Evolutionary conservation across 2,113 vertebrate species (phyloP).

Genomic region (Anolis sagrei): DNA sequence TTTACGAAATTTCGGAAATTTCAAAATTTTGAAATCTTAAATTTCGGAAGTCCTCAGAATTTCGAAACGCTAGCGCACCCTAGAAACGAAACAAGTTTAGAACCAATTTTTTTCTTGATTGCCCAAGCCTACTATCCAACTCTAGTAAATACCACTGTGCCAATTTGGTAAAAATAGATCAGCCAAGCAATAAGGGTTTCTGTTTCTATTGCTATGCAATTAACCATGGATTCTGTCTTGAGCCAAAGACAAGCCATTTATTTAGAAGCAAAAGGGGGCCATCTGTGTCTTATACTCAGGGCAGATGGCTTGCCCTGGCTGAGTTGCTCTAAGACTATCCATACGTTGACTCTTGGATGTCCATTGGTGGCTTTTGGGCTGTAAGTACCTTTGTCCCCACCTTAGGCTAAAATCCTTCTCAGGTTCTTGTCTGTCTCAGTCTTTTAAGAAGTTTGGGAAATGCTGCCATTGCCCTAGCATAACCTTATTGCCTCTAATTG

Average conservation of each 20-base stretch:
- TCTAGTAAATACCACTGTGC: neutral
- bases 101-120: too few relatives aligned
- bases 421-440: neutral
- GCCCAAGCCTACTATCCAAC: too few relatives aligned
- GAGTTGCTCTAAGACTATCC: too few relatives aligned
- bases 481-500: constrained; percentile 22
- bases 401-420: neutral
- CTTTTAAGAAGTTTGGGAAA: neutral
- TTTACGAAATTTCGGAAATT: too few relatives aligned
- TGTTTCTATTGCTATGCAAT: neutral
- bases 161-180: neutral
- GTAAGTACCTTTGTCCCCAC: neutral
- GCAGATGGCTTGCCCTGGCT: neutral
- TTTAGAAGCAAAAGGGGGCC: neutral
- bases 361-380: too few relatives aligned
- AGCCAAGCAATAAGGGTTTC: neutral
- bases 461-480: neutral
- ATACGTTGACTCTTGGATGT: neutral
- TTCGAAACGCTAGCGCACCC: too few relatives aligned
- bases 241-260: neutral
- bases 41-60: too few relatives aligned
- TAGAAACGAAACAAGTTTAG: too few relatives aligned
- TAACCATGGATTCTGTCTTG: too few relatives aligned
- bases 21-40: too few relatives aligned
- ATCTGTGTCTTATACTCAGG: neutral